Evolutionary conservation across 2,888 invertebrate genomes (phyloP).

Genomic region (Patella pellucida): DNA sequence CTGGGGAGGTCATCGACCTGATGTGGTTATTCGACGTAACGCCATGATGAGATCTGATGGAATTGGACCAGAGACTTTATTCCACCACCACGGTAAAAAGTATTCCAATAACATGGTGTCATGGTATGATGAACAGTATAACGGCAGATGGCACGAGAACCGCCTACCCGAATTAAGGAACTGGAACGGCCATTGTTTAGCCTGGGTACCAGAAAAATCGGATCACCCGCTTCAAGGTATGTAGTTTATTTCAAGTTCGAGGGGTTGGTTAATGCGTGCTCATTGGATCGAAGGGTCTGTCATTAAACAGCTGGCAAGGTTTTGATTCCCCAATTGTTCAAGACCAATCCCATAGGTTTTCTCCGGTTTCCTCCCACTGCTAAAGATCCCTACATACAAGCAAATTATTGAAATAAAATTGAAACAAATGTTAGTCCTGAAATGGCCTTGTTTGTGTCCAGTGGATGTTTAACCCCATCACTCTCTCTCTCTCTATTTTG

Average conservation of each 20-base stretch:
- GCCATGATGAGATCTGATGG: constrained; percentile 61
- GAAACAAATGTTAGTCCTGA: too few relatives aligned
- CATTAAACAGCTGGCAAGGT: too few relatives aligned
- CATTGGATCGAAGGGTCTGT: too few relatives aligned
- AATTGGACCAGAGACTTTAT: constrained; percentile 59
- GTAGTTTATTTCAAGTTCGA: neutral
- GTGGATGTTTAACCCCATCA: too few relatives aligned
- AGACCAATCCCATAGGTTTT: too few relatives aligned
- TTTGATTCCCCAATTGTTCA: too few relatives aligned
- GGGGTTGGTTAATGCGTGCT: too few relatives aligned
- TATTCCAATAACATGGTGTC: constrained; percentile 67
- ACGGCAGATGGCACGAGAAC: constrained; percentile 59
- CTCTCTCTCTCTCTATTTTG: too few relatives aligned
- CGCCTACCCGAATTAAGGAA: constrained; percentile 56
- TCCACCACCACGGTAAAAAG: constrained; percentile 67
- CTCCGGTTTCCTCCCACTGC: too few relatives aligned
- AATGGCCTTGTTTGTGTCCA: too few relatives aligned
- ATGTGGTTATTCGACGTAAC: constrained; percentile 61
- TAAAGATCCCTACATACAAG: too few relatives aligned
- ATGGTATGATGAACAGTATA: constrained; percentile 69
- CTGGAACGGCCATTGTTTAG: constrained; percentile 64
- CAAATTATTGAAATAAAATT: too few relatives aligned
- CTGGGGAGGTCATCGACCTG: constrained; percentile 55
- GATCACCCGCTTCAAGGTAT: constrained; percentile 67
- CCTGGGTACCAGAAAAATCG: constrained; percentile 68